Evolutionary conservation across 2,113 vertebrate species (phyloP).

Genomic region (Sterna hirundo): DNA sequence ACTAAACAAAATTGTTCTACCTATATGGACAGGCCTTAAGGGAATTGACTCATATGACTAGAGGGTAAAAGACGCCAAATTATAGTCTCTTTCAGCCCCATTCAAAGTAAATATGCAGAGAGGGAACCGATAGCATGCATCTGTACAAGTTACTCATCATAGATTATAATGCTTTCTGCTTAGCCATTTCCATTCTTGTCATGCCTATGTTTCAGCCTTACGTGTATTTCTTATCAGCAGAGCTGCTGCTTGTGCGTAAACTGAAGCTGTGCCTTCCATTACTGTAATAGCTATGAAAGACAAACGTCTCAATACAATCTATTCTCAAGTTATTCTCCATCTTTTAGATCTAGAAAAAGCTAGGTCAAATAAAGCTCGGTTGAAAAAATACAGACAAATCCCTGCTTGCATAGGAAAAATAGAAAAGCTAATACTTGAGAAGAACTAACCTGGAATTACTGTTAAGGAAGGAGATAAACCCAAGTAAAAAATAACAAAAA

Average conservation of each 20-base stretch:
- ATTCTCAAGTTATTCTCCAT: neutral
- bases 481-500: neutral
- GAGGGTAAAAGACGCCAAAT: neutral
- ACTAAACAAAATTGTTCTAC: neutral
- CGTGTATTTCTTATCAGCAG: neutral
- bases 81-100: neutral
- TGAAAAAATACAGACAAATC: neutral
- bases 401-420: neutral
- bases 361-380: neutral
- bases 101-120: neutral
- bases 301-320: neutral
- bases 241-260: neutral
- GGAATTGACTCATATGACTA: neutral
- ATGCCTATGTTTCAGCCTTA: neutral
- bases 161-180: neutral
- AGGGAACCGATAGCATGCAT: fast-evolving
- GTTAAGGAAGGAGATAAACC: neutral
- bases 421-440: neutral
- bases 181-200: neutral
- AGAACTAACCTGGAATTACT: neutral
- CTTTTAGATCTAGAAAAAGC: neutral
- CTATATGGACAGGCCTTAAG: neutral
- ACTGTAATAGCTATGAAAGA: neutral
- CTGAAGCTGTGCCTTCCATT: neutral
- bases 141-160: neutral